Evolutionary conservation across 2,888 invertebrate genomes (phyloP), one percentile per base, ranked within the genome.

Genomic region (Arge pagana): DNA sequence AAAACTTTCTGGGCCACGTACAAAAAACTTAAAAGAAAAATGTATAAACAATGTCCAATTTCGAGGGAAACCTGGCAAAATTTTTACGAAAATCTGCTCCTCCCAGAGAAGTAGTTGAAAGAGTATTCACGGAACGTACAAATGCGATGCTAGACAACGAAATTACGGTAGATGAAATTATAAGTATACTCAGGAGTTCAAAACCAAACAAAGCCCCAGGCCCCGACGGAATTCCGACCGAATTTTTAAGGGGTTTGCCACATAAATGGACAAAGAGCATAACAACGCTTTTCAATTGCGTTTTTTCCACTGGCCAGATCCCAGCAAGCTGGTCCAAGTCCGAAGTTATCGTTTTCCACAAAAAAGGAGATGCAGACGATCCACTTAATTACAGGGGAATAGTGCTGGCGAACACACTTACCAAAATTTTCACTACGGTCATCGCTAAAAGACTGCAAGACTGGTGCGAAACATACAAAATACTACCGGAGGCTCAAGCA

Each of bases 401-500:
- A 43, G 57, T 51, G 2, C 16, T 54, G 1, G 15, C 42, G 5
- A 48, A 52, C 8, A 48, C 16, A 8, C 18, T 41, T 3, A 45
- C 48, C 18, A 65, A 65, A 54, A 33, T 61, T 3, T 58, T 60
- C 21, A 64, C 65, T 1, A 18, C 50, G 0, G 26, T 64, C 1
- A 6, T 64, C 6, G 26, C 45, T 5, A 26, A 37, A 8, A 33
- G 61, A 15, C 15, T 63, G 15, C 18, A 43, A 2, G 23, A 28
- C 4, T 65, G 62, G 64, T 36, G 53, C 30, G 59, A 64, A 35
- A 13, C 23, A 0, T 40, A 58, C 3, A 35, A 59, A 1, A 60
- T 58, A 6, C 37, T 65, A 8, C 61, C 61, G 0, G 63, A 66
- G 36, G 52, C 54, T 26, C 66, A 65, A 55, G 53, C 59, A 1